Percentiles rank a stretch among this genome's conserved stretches.
Conservation (phyloP, 2,797 vertebrate species). For the Coranthus polyacanthus region DNA sequence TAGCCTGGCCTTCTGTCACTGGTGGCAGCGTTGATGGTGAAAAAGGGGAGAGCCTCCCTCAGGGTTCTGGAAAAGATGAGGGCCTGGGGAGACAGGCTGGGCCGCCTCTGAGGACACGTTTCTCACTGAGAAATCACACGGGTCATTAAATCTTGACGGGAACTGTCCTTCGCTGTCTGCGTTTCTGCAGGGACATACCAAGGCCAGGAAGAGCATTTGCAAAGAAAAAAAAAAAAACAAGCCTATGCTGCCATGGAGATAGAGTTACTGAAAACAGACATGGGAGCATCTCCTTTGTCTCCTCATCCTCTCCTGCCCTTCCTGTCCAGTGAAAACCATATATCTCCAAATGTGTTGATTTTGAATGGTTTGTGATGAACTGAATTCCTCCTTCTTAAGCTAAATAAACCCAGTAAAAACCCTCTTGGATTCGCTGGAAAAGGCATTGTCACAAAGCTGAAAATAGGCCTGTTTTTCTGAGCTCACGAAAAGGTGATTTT, state of each 20-base stretch:
- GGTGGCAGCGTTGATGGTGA: conserved; percentile 43
- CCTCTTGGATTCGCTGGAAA: too few relatives aligned
- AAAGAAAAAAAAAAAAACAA: conserved; percentile 55
- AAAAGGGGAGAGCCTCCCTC: conserved; percentile 32
- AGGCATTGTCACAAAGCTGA: too few relatives aligned
- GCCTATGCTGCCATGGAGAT: conserved; percentile 26
- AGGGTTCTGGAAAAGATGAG: conserved; percentile 48
- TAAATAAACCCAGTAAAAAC: too few relatives aligned
- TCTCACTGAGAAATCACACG: conserved; percentile 76
- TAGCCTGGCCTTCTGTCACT: conserved; percentile 72
- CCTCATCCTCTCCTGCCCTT: conserved; percentile 8
- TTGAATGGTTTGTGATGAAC: too few relatives aligned
- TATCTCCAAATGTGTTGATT: too few relatives aligned
- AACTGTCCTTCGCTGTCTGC: conserved; percentile 84
- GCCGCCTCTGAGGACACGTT: conserved; percentile 65
- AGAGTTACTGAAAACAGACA: conserved; percentile 50
- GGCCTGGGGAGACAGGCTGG: conserved; percentile 67
- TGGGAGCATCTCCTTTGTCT: conserved; percentile 13
- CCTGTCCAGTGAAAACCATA: conserved; percentile 4
- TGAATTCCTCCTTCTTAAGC: too few relatives aligned
- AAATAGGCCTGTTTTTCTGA: too few relatives aligned
- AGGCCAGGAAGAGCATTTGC: conserved; percentile 31
- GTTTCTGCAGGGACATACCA: conserved; percentile 69
- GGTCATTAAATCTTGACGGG: conserved; percentile 85
- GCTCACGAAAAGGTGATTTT: too few relatives aligned